Percentiles rank a stretch among this genome's conserved stretches.
phyloP scores from a whole-genome alignment of 2,888 invertebrate genomes.

The Ophion ellenae region DNA sequence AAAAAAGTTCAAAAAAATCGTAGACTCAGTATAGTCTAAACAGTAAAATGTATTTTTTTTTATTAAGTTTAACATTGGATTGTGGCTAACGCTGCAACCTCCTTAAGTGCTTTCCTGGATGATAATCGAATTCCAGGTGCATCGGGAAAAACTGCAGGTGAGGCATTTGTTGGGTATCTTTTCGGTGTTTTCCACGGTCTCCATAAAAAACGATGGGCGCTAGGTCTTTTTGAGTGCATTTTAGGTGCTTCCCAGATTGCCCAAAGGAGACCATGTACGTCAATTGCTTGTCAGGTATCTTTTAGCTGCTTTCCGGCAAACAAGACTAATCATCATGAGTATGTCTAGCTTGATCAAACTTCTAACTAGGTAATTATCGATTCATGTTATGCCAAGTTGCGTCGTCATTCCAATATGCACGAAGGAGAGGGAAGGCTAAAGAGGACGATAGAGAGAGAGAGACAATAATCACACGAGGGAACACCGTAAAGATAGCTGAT shows the following conservation, averaged over 20 bases:
- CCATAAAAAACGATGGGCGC: neutral
- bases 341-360: neutral
- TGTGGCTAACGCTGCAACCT: too few species aligned
- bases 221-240: neutral
- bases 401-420: neutral
- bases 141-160: too few species aligned
- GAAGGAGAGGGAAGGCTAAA: neutral
- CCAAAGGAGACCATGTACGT: neutral
- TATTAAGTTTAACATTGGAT: too few species aligned
- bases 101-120: too few species aligned
- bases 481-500: neutral
- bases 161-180: neutral
- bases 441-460: too few species aligned
- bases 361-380: neutral
- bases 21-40: too few species aligned
- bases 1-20: too few species aligned
- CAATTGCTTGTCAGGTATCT: neutral
- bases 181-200: neutral
- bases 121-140: too few species aligned
- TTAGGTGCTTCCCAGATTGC: neutral
- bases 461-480: slow-evolving; percentile 17
- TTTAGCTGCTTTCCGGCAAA: neutral
- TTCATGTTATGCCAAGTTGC: neutral
- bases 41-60: too few species aligned
- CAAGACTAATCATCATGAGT: neutral